Conservation (phyloP, 2,113 vertebrate species). For the Apistogramma diplotaenia region DNA sequence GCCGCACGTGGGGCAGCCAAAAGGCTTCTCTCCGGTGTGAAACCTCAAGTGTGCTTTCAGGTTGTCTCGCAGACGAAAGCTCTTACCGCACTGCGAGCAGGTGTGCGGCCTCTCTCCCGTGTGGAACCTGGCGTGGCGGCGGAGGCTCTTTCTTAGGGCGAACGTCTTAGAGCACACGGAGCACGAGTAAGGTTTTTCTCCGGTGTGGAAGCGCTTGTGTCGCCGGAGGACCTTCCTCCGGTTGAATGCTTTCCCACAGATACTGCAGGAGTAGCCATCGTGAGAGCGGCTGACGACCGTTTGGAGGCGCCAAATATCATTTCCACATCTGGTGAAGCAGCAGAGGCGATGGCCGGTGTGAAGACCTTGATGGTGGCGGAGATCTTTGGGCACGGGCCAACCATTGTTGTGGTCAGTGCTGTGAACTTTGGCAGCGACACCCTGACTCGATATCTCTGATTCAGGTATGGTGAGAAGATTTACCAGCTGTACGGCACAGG, state of each 20-base stretch:
- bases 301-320: slow-evolving; percentile 69
- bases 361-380: slow-evolving; percentile 68
- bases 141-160: slow-evolving; percentile 71
- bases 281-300: slow-evolving; percentile 34
- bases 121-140: slow-evolving; percentile 74
- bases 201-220: slow-evolving; percentile 75
- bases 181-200: slow-evolving; percentile 74
- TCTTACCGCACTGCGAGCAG: slow-evolving; percentile 70
- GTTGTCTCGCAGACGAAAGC: slow-evolving; percentile 73
- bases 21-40: slow-evolving; percentile 75
- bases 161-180: slow-evolving; percentile 65
- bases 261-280: slow-evolving; percentile 53
- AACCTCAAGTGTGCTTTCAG: slow-evolving; percentile 75
- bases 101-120: slow-evolving; percentile 71
- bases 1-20: slow-evolving; percentile 58
- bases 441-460: neutral
- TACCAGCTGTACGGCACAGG: slow-evolving; percentile 71
- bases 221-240: slow-evolving; percentile 70
- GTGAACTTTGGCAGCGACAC: neutral
- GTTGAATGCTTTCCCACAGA: slow-evolving; percentile 70
- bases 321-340: slow-evolving; percentile 66
- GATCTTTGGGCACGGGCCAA: slow-evolving; percentile 60
- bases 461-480: slow-evolving; percentile 42
- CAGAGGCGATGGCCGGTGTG: slow-evolving; percentile 77
- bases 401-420: neutral